These are phyloP conservation scores for Ambastaia sidthimunki DNA, from an alignment of 2,797 vertebrate genomes.

Conservation along the genomic window DNA sequence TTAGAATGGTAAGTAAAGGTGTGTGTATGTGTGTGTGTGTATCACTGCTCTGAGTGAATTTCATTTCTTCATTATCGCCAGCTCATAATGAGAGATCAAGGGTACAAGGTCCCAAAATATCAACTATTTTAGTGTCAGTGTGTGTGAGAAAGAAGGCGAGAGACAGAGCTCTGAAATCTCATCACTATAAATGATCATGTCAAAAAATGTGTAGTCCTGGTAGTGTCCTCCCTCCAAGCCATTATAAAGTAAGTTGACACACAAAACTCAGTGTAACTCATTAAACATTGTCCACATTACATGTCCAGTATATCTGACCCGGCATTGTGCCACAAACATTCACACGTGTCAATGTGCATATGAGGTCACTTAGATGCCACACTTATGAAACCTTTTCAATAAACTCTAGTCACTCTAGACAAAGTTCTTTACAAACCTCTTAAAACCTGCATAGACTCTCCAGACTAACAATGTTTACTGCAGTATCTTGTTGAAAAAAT, in stretches of 20 bases:
- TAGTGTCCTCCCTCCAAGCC: not conserved
- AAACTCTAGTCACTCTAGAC: too few relatives aligned
- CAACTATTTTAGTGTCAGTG: conserved; percentile 12
- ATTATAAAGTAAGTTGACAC: conserved; percentile 4
- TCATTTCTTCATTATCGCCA: conserved; percentile 40
- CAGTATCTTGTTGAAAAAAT: too few relatives aligned
- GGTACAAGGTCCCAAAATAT: conserved; percentile 44
- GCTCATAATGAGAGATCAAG: conserved; percentile 46
- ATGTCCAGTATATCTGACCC: not conserved
- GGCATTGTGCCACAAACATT: not conserved
- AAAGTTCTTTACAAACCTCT: too few relatives aligned
- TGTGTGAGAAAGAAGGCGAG: not conserved
- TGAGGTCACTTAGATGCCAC: too few relatives aligned
- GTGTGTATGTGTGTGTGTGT: not conserved
- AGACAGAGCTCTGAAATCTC: conserved; percentile 10
- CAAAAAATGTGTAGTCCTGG: conserved; percentile 6
- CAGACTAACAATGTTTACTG: too few relatives aligned
- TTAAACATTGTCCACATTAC: conserved; percentile 5
- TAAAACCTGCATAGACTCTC: too few relatives aligned
- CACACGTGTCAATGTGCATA: not conserved
- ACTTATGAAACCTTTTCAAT: too few relatives aligned
- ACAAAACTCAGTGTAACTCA: conserved; percentile 19
- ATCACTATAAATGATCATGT: conserved; percentile 9
- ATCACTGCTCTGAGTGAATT: conserved; percentile 36
- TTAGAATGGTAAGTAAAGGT: not conserved